These are phyloP conservation scores for Hycleus phaleratus DNA, from an alignment of 1,140 invertebrate species.

Conservation along the genomic window DNA sequence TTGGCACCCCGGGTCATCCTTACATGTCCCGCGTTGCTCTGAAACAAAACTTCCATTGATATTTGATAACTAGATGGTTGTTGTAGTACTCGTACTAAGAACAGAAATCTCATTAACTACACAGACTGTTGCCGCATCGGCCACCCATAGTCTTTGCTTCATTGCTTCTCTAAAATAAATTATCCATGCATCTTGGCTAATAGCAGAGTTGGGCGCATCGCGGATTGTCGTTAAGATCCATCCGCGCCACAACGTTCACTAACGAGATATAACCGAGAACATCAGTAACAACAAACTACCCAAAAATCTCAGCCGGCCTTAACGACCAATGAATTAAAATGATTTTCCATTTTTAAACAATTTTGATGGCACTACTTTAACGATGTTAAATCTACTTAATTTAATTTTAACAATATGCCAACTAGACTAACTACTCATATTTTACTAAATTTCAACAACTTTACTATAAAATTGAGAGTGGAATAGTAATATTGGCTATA, in stretches of 20 bases:
- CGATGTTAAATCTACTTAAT: no score
- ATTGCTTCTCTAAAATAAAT: constrained; percentile 31
- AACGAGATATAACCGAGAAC: constrained; percentile 33
- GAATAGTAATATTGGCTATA: no score
- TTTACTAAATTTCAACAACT: no score
- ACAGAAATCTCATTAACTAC: constrained; percentile 25
- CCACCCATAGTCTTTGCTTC: constrained; percentile 27
- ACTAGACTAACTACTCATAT: no score
- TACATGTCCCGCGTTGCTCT: constrained; percentile 11
- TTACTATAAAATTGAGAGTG: no score
- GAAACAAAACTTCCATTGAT: constrained; percentile 4
- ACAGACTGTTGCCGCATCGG: constrained; percentile 23
- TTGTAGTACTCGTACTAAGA: constrained; percentile 16
- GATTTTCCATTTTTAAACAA: constrained; percentile 20
- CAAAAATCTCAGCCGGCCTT: constrained; percentile 27
- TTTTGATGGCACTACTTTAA: constrained; percentile 10
- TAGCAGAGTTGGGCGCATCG: constrained; percentile 25
- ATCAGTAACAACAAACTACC: constrained; percentile 17
- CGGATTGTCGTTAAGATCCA: constrained; percentile 30
- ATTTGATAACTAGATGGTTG: constrained; percentile 2
- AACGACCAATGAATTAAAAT: constrained; percentile 35
- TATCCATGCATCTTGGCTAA: constrained; percentile 32
- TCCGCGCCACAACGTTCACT: constrained; percentile 23
- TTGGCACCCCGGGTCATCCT: constrained; percentile 8
- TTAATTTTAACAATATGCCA: no score